Percentiles rank a stretch among this genome's conserved stretches.
These are phyloP conservation scores for Candidula unifasciata DNA, from an alignment of 2,888 invertebrate species.

Conservation along the genomic window DNA sequence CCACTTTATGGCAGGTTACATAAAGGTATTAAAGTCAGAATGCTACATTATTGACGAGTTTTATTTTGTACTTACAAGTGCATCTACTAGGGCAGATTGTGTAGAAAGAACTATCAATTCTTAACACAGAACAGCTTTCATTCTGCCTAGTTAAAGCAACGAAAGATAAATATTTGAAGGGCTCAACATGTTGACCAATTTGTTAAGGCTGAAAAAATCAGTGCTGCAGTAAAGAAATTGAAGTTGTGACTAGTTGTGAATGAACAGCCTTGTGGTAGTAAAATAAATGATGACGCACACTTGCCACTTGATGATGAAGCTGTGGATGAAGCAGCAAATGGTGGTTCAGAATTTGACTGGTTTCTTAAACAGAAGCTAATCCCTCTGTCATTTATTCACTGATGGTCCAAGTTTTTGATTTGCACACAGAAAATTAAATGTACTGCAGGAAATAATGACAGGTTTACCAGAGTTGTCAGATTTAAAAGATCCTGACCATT, in stretches of 20 bases:
- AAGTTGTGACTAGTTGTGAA: slow-evolving; percentile 14
- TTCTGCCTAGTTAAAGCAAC: slow-evolving; percentile 85
- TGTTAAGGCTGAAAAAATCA: slow-evolving; percentile 81
- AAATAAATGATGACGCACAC: not conserved
- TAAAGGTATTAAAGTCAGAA: slow-evolving; percentile 76
- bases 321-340: not conserved
- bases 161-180: slow-evolving; percentile 86
- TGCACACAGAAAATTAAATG: slow-evolving; percentile 83
- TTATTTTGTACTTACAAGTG: slow-evolving; percentile 85
- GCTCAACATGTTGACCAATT: slow-evolving; percentile 88
- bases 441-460: slow-evolving; percentile 78
- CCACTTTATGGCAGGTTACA: slow-evolving; percentile 87
- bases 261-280: not conserved
- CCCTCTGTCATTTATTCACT: slow-evolving; percentile 56
- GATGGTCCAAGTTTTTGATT: slow-evolving; percentile 83
- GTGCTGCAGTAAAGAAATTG: not conserved
- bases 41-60: slow-evolving; percentile 48
- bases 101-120: slow-evolving; percentile 85
- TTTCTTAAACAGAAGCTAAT: slow-evolving; percentile 75
- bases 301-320: not conserved
- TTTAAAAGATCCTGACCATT: slow-evolving; percentile 83
- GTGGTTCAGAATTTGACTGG: slow-evolving; percentile 77
- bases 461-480: slow-evolving; percentile 87
- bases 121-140: slow-evolving; percentile 85
- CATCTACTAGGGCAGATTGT: slow-evolving; percentile 85